Evolutionary conservation across 2,797 vertebrate species (phyloP).

Genomic region (Gouania willdenowi): DNA sequence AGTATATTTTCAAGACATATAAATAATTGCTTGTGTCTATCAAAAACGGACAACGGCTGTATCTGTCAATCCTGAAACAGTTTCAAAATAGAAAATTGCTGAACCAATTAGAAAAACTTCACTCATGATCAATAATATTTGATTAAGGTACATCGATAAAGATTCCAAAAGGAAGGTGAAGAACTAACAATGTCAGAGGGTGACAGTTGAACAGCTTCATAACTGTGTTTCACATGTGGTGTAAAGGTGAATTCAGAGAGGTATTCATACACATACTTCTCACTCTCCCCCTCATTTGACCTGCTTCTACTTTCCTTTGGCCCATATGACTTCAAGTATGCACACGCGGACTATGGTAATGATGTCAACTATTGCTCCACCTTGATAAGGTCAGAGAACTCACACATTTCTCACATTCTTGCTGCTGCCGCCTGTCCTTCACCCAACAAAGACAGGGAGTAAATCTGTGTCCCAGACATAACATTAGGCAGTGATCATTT

Average conservation of each 20-base stretch:
- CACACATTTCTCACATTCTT: slow-evolving; percentile 65
- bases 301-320: slow-evolving; percentile 38
- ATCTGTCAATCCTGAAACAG: no score
- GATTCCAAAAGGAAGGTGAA: no score
- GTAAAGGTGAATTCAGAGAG: slow-evolving; percentile 9
- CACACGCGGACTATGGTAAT: slow-evolving; percentile 50
- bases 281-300: slow-evolving; percentile 43
- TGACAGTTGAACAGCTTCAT: background rate
- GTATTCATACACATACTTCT: slow-evolving; percentile 23
- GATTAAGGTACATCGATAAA: no score
- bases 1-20: no score
- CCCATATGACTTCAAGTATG: slow-evolving; percentile 38
- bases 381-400: slow-evolving; percentile 62
- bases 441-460: slow-evolving; percentile 44
- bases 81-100: no score
- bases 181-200: background rate
- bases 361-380: slow-evolving; percentile 62
- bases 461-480: slow-evolving; percentile 68
- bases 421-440: slow-evolving; percentile 22
- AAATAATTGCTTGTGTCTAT: no score
- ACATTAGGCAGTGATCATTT: slow-evolving; percentile 69
- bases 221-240: slow-evolving; percentile 4
- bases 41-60: no score
- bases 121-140: no score
- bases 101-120: no score